These are phyloP conservation scores for Athrips mouffetella DNA, from an alignment of 2,888 invertebrate genomes.

Conservation along the genomic window DNA sequence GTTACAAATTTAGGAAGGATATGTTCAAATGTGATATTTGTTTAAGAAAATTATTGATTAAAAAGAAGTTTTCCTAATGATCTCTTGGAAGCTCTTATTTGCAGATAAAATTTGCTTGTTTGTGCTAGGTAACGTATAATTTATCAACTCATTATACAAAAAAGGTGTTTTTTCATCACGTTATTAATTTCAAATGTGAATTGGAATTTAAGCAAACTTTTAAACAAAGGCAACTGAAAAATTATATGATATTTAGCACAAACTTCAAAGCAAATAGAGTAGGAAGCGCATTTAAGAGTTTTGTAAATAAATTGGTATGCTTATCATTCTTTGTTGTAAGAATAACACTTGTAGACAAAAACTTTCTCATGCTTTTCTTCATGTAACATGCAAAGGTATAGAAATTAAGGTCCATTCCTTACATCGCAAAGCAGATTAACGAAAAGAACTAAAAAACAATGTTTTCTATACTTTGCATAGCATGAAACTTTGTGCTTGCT, in stretches of 20 bases:
- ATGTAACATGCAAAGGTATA: neutral
- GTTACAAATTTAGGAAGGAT: conserved; percentile 62
- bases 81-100: conserved; percentile 75
- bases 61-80: conserved; percentile 76
- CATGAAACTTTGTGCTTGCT: neutral
- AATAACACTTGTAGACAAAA: conserved; percentile 57
- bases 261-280: conserved; percentile 25
- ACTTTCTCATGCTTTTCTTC: conserved; percentile 40
- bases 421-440: neutral
- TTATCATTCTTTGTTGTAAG: conserved; percentile 55
- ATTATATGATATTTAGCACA: conserved; percentile 32
- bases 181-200: too few relatives aligned
- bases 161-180: too few relatives aligned
- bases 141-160: too few relatives aligned
- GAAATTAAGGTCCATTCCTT: neutral
- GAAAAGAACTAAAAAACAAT: neutral
- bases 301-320: conserved; percentile 77
- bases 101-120: conserved; percentile 43
- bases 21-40: conserved; percentile 78
- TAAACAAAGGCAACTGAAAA: neutral
- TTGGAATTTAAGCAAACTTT: too few relatives aligned
- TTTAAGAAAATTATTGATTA: conserved; percentile 60
- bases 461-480: conserved; percentile 1
- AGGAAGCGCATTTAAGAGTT: conserved; percentile 59
- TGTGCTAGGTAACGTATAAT: conserved; percentile 34